Percentiles rank a stretch among this genome's conserved stretches.
phyloP scores from a whole-genome alignment of 2,888 invertebrate genomes.

The Dusona sp. region DNA sequence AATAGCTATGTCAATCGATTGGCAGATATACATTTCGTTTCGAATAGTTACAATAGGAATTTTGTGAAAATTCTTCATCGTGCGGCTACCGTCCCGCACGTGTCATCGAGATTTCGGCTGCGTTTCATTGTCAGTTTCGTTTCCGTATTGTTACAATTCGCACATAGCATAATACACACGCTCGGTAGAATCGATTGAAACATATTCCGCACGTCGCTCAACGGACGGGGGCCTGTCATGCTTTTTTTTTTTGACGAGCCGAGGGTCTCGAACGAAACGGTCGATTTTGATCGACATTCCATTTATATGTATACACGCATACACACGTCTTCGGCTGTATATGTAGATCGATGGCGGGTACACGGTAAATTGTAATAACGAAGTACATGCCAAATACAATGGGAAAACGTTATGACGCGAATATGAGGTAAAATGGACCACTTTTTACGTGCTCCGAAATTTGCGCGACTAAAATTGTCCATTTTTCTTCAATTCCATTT shows the following conservation, averaged over 20 bases:
- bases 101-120: conserved; percentile 45
- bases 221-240: conserved; percentile 49
- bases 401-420: background rate
- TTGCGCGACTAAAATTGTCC: background rate
- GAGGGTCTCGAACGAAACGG: conserved; percentile 46
- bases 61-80: conserved; percentile 17
- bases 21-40: conserved; percentile 8
- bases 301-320: conserved; percentile 9
- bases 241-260: conserved; percentile 46
- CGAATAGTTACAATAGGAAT: conserved; percentile 24
- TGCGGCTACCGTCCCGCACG: conserved; percentile 34
- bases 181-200: conserved; percentile 67
- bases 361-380: conserved; percentile 56
- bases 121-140: conserved; percentile 32
- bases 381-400: background rate
- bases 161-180: background rate
- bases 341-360: background rate
- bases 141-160: conserved; percentile 4
- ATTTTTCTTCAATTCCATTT: background rate
- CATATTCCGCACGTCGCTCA: conserved; percentile 67
- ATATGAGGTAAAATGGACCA: conserved; percentile 2
- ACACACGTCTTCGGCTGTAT: background rate
- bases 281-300: conserved; percentile 58
- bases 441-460: background rate
- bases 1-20: background rate